A percentile compares a stretch with the other conserved stretches of the same genome.
phyloP scores from a whole-genome alignment of 2,113 vertebrate genomes.

The Falco punctatus region DNA sequence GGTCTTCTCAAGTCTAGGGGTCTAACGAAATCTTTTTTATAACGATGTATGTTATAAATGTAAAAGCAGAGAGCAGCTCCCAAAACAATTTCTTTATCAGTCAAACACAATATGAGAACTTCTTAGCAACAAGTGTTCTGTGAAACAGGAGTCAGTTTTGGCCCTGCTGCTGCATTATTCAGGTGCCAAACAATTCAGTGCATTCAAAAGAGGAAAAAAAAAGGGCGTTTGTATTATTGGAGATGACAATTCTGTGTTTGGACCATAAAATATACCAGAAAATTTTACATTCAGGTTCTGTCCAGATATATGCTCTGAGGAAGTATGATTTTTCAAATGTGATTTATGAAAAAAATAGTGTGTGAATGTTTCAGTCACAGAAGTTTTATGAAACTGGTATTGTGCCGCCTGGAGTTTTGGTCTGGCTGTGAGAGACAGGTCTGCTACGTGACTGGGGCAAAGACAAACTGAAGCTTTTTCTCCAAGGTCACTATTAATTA shows the following conservation, averaged over 20 bases:
- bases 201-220: conserved; percentile 51
- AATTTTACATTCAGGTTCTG: conserved; percentile 45
- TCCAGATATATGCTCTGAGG: conserved; percentile 57
- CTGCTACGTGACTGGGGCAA: conserved; percentile 16
- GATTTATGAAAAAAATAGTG: conserved; percentile 47
- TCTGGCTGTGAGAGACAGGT: conserved; percentile 33
- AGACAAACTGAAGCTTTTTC: not conserved
- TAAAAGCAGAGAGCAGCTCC: not conserved
- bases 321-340: conserved; percentile 28
- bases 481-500: conserved; percentile 5
- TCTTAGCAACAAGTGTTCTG: not conserved
- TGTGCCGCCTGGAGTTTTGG: conserved; percentile 48
- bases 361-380: not conserved
- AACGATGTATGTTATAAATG: not conserved
- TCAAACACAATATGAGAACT: not conserved
- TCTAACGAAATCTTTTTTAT: not conserved
- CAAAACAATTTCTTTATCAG: not conserved
- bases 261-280: conserved; percentile 20
- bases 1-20: not conserved
- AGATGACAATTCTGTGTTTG: conserved; percentile 50
- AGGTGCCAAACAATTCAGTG: conserved; percentile 37
- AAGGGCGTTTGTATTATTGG: not conserved
- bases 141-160: conserved; percentile 22
- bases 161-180: not conserved
- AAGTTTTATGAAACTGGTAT: conserved; percentile 50